Evolutionary conservation across 23 tunicate genomes (phyloP), one percentile per base, ranked within the genome.

Genomic region (Styela plicata): DNA sequence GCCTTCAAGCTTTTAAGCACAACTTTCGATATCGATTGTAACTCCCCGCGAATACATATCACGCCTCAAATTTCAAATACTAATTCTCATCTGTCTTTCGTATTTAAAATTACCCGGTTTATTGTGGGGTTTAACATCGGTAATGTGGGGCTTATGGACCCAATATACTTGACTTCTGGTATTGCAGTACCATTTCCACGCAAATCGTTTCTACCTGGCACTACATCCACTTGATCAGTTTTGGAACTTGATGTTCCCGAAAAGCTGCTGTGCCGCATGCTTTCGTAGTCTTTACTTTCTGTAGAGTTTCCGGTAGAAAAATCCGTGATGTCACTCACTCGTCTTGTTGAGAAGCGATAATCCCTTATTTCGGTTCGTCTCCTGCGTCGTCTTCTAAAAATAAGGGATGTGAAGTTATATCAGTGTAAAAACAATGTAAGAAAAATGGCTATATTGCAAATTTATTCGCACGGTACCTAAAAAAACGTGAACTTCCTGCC

Each of bases 351-450:
- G 26, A 36, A 76, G 17, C 81, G 81, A 44, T 76, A 76, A 35
- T 91, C 97, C 22, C 97, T 80, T 25, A 91, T 86, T 33, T 91
- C 97, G 64, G 83, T 85, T 33, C 97, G 66, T 16, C 97, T 82
- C 23, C 97, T 80, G 24, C 97, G 82, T 52, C 97, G 63, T 36
- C 97, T 85, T 69, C 97, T 91, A 82, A 44, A 79, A 44, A 5
- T n/a, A n/a, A n/a, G n/a, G n/a, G n/a, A n/a, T n/a, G n/a, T n/a
- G n/a, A n/a, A n/a, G n/a, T n/a, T n/a, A n/a, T n/a, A n/a, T n/a
- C n/a, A n/a, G n/a, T n/a, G n/a, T n/a, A n/a, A n/a, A n/a, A n/a
- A n/a, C n/a, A n/a, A n/a, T n/a, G n/a, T n/a, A n/a, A n/a, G n/a
- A n/a, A n/a, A n/a, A n/a, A n/a, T n/a, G n/a, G n/a, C n/a, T n/a